These are phyloP conservation scores for Sarcophaga subvicina DNA, from an alignment of 2,888 invertebrate species.

Conservation along the genomic window DNA sequence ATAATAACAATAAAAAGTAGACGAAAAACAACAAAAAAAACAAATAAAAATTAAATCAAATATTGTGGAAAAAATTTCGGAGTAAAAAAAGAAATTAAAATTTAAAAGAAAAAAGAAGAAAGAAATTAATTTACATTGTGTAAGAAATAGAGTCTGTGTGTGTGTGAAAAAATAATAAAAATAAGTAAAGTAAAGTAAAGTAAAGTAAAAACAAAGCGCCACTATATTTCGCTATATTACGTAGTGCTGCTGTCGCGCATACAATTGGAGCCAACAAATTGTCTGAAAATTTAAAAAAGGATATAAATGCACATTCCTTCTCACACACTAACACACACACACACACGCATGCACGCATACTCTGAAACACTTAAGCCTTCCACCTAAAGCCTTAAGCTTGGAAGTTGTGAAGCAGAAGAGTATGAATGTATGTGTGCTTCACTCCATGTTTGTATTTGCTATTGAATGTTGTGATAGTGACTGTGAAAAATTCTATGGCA, in stretches of 20 bases:
- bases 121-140: conserved; percentile 33
- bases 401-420: not conserved
- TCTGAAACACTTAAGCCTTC: conserved; percentile 14
- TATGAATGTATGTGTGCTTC: not conserved
- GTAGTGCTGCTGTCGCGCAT: conserved; percentile 29
- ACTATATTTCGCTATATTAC: conserved; percentile 30
- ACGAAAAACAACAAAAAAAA: not conserved
- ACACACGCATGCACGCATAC: not conserved
- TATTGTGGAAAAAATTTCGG: conserved; percentile 1
- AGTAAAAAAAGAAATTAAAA: not conserved
- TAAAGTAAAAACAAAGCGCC: not conserved
- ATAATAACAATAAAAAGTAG: not conserved
- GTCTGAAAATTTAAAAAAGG: conserved; percentile 40
- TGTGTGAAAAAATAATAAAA: conserved; percentile 1
- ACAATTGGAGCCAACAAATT: conserved; percentile 65
- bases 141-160: conserved; percentile 14
- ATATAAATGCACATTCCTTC: conserved; percentile 42
- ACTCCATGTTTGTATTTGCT: not conserved
- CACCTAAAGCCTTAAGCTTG: conserved; percentile 9
- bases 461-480: not conserved
- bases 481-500: not conserved
- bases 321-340: not conserved
- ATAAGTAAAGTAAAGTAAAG: not conserved
- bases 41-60: conserved; percentile 6
- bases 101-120: not conserved